Evolutionary conservation across 2,113 vertebrate genomes (phyloP).

Genomic region (Chloebia gouldiae): DNA sequence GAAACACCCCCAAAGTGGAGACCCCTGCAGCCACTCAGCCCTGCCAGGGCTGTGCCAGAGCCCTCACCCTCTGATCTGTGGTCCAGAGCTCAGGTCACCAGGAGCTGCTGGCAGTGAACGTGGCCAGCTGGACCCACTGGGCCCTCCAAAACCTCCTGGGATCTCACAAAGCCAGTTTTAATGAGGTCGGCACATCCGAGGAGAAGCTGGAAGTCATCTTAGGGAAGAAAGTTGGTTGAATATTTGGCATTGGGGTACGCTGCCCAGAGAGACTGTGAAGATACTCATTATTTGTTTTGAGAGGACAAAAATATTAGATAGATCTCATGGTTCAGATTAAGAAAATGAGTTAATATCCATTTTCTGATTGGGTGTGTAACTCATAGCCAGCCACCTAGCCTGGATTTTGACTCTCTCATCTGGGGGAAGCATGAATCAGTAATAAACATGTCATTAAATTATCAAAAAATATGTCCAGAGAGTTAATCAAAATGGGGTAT

Average conservation of each 20-base stretch:
- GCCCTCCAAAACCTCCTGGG: neutral
- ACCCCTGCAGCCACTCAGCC: neutral
- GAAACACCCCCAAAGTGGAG: neutral
- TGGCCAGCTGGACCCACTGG: neutral
- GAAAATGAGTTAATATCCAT: neutral
- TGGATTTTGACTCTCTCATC: neutral
- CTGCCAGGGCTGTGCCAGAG: neutral
- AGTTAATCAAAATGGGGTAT: neutral
- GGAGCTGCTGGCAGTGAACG: neutral
- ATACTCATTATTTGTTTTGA: neutral
- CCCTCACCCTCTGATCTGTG: neutral
- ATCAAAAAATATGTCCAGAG: neutral
- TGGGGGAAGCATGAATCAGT: neutral
- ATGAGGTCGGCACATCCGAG: neutral
- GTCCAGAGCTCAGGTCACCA: neutral
- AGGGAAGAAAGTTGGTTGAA: neutral
- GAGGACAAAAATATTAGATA: neutral
- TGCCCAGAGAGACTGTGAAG: neutral
- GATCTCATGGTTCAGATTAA: neutral
- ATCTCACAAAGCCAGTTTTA: neutral
- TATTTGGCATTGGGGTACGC: neutral
- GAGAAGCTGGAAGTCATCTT: neutral
- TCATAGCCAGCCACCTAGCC: neutral
- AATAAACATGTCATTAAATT: neutral
- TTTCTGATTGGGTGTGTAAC: neutral